A percentile compares a stretch with the other conserved stretches of the same genome.
phyloP scores from a whole-genome alignment of 2,113 vertebrate species.

The Vimba vimba region DNA sequence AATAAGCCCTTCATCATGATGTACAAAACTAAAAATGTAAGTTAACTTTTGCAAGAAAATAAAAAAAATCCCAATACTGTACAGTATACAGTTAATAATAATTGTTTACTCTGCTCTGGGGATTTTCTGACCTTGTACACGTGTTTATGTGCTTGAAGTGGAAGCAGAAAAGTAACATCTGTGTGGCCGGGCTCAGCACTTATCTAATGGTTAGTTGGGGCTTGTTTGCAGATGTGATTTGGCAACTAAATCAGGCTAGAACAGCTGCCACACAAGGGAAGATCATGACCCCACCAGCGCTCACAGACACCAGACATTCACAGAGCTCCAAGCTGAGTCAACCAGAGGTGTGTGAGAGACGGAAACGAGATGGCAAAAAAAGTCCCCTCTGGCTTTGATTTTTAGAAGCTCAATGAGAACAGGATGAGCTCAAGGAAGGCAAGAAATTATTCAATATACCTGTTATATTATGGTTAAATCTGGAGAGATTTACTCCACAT shows the following conservation, averaged over 20 bases:
- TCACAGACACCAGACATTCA: conserved; percentile 1
- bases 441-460: no score
- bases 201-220: conserved; percentile 25
- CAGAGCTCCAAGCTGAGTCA: neutral
- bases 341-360: neutral
- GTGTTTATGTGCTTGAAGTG: conserved; percentile 28
- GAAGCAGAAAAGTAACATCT: conserved; percentile 13
- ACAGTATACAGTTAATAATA: neutral
- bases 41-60: neutral
- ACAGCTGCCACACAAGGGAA: conserved; percentile 25
- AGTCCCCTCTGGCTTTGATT: neutral
- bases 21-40: neutral
- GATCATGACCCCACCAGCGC: neutral
- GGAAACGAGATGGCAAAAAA: neutral
- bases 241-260: conserved; percentile 15
- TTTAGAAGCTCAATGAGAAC: neutral
- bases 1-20: neutral
- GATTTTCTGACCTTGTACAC: neutral
- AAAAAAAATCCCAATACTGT: neutral
- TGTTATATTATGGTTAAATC: neutral
- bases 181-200: conserved; percentile 18
- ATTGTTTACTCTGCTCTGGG: neutral
- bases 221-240: conserved; percentile 42
- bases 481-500: neutral
- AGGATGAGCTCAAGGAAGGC: no score